Evolutionary conservation across 2,888 invertebrate genomes (phyloP).

Genomic region (Falcaria lacertinaria): DNA sequence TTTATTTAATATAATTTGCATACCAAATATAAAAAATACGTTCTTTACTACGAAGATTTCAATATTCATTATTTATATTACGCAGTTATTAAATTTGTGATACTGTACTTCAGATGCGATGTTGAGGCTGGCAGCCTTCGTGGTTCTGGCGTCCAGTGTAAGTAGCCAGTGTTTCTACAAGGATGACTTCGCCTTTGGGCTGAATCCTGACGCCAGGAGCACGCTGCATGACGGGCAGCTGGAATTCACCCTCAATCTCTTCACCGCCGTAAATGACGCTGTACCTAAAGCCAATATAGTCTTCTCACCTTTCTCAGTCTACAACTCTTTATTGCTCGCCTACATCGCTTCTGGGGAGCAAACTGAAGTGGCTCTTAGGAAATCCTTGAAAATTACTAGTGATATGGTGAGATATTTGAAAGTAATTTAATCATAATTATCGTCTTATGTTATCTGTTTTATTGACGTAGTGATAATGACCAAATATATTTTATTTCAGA

Average conservation of each 20-base stretch:
- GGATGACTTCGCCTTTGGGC: slow-evolving; percentile 63
- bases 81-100: no score
- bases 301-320: slow-evolving; percentile 93
- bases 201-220: slow-evolving; percentile 54
- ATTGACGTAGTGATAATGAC: no score
- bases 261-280: slow-evolving; percentile 83
- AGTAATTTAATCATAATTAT: background rate
- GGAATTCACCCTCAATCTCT: slow-evolving; percentile 84
- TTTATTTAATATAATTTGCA: no score
- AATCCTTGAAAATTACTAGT: slow-evolving; percentile 80
- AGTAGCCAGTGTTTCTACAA: slow-evolving; percentile 67
- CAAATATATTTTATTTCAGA: no score
- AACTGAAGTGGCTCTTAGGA: slow-evolving; percentile 83
- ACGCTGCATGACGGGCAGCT: slow-evolving; percentile 72
- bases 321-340: slow-evolving; percentile 87
- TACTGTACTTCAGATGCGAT: slow-evolving; percentile 24
- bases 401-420: slow-evolving; percentile 61
- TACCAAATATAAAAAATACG: no score
- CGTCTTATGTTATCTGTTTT: no score
- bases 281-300: slow-evolving; percentile 88
- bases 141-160: slow-evolving; percentile 42
- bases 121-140: slow-evolving; percentile 42
- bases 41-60: no score
- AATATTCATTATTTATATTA: no score
- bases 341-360: slow-evolving; percentile 87